phyloP scores from a whole-genome alignment of 1,140 invertebrate genomes.

The Bombus superbus region DNA sequence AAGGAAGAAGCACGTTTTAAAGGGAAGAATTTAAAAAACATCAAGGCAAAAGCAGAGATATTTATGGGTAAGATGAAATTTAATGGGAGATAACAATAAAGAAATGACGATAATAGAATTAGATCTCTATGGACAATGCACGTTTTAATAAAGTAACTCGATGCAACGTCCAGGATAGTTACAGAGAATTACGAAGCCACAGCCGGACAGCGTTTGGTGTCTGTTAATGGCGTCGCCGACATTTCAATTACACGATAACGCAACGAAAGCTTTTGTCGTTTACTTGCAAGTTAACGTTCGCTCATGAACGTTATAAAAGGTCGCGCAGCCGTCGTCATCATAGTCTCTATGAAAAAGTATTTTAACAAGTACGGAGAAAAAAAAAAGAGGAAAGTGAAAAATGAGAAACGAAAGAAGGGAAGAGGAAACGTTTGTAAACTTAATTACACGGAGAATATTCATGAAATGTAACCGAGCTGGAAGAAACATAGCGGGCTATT shows the following conservation, averaged over 20 bases:
- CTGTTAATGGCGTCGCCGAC: slow-evolving; percentile 35
- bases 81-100: slow-evolving; percentile 5
- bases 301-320: neutral
- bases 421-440: neutral
- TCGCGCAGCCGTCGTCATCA: neutral
- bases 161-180: slow-evolving; percentile 9
- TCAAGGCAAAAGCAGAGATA: neutral
- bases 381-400: neutral
- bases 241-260: slow-evolving; percentile 59
- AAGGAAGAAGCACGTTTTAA: neutral
- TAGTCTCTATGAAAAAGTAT: neutral
- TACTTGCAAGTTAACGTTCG: slow-evolving; percentile 9
- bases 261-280: slow-evolving; percentile 36
- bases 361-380: neutral
- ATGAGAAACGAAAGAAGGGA: neutral
- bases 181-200: slow-evolving; percentile 37
- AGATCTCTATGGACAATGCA: slow-evolving; percentile 21
- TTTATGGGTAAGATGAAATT: too few species aligned
- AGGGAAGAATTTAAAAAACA: neutral
- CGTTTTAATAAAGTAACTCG: slow-evolving; percentile 47
- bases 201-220: neutral
- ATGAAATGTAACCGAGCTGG: slow-evolving; percentile 1
- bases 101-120: slow-evolving; percentile 11
- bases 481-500: neutral
- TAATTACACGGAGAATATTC: slow-evolving; percentile 6